Evolutionary conservation across 2,888 invertebrate genomes (phyloP).

Genomic region (Cerceris ruficornis): DNA sequence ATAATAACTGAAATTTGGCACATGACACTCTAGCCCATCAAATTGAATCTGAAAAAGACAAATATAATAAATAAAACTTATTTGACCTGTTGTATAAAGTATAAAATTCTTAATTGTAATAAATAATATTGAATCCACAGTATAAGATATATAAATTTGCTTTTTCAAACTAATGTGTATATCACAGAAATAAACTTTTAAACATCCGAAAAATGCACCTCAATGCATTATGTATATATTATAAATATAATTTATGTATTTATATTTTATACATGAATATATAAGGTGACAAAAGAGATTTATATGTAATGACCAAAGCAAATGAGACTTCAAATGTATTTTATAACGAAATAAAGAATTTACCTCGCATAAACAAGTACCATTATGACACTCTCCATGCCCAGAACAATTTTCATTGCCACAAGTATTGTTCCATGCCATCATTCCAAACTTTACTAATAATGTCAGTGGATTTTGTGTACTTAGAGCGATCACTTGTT

Average conservation of each 20-base stretch:
- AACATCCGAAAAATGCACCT: background rate
- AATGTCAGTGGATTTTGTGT: slow-evolving; percentile 81
- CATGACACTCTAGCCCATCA: slow-evolving; percentile 91
- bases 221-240: too few relatives aligned
- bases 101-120: too few relatives aligned
- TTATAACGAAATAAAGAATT: slow-evolving; percentile 57
- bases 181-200: slow-evolving; percentile 4
- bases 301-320: too few relatives aligned
- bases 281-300: background rate
- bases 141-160: too few relatives aligned
- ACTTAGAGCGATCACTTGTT: slow-evolving; percentile 79
- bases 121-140: too few relatives aligned
- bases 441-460: slow-evolving; percentile 79
- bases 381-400: slow-evolving; percentile 95
- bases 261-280: background rate
- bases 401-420: slow-evolving; percentile 92
- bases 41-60: slow-evolving; percentile 84
- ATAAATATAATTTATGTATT: too few relatives aligned
- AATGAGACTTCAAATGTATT: too few relatives aligned
- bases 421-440: slow-evolving; percentile 82
- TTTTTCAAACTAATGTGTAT: too few relatives aligned
- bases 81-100: too few relatives aligned
- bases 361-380: slow-evolving; percentile 95
- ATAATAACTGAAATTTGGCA: slow-evolving; percentile 92
- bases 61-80: too few relatives aligned